Percentiles rank a stretch among this genome's conserved stretches.
phyloP scores from a whole-genome alignment of 2,888 invertebrate genomes.

The Plemyria rubiginata region DNA sequence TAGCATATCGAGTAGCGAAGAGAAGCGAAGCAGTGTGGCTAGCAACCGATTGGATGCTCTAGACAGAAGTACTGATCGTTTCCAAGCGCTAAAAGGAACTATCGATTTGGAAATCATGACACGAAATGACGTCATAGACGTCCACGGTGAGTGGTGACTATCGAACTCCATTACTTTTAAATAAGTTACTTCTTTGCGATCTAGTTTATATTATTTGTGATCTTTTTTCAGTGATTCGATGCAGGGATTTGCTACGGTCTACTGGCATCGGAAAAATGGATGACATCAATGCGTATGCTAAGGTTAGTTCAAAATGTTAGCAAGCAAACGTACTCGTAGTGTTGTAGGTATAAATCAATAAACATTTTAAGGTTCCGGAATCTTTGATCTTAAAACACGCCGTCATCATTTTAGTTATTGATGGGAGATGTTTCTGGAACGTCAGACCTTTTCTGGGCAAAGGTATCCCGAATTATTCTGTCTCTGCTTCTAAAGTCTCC shows the following conservation, averaged over 20 bases:
- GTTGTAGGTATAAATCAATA: too few relatives aligned
- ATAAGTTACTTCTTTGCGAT: slow-evolving; percentile 10
- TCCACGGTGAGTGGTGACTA: slow-evolving; percentile 88
- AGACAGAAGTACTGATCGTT: slow-evolving; percentile 69
- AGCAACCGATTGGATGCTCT: slow-evolving; percentile 63
- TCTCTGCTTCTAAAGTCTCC: too few relatives aligned
- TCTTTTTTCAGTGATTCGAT: slow-evolving; percentile 89
- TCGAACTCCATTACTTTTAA: slow-evolving; percentile 50
- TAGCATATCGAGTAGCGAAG: slow-evolving; percentile 80
- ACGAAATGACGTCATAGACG: slow-evolving; percentile 86
- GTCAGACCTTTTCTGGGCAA: too few relatives aligned
- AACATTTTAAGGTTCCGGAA: too few relatives aligned
- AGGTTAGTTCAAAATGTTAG: slow-evolving; percentile 67
- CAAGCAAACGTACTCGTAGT: too few relatives aligned
- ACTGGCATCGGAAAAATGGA: slow-evolving; percentile 87
- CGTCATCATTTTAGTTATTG: too few relatives aligned
- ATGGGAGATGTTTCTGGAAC: too few relatives aligned
- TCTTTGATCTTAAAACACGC: too few relatives aligned
- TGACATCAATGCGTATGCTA: slow-evolving; percentile 92
- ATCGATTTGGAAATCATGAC: slow-evolving; percentile 87
- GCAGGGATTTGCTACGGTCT: slow-evolving; percentile 88
- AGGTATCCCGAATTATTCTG: too few relatives aligned
- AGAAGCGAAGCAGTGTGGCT: slow-evolving; percentile 81
- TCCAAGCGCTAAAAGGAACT: slow-evolving; percentile 80
- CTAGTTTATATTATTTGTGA: slow-evolving; percentile 13